Evolutionary conservation across 2,797 vertebrate species (phyloP), one percentile per base, ranked within the genome.

Genomic region (Poecile montanus): DNA sequence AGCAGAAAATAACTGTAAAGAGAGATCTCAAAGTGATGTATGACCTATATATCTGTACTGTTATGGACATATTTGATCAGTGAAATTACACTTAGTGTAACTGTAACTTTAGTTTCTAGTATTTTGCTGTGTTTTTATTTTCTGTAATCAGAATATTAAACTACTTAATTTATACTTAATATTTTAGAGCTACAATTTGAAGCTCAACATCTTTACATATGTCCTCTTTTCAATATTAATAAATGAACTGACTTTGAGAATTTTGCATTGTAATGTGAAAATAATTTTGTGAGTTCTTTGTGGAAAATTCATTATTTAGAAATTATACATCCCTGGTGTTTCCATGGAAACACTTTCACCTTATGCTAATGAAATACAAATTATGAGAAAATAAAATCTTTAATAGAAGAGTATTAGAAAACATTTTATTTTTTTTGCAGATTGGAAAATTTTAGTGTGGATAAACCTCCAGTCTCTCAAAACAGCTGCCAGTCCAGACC

Each of bases 271-370:
- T 91, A 89, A 94, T 88, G 26, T 72, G 54, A 72, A 89, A 89
- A 74, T 65, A 4, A 58, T 79, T 93, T 85, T 77, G 27, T 17
- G 13, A 32, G 74, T 80, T 95, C 88, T 97, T 94, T 95, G 88
- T 96, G 82, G 76, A 95, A 93, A 97, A 97, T 95, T 96, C 73
- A 88, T 97, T 97, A 97, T 97, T 97, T 97, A 96, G 86, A 97
- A 98, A 97, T 98, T 97, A 97, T 94, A 97, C 87, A 72, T 95
- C 95, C 73, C 32, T 70, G 60, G 83, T 97, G 97, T 98, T 98
- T 97, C 98, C 95, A 98, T 98, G 97, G 97, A 96, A 98, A 98
- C 97, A 86, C 78, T 95, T 96, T 93, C 90, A 97, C 90, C 82
- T 97, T 91, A 97, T 97, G 94, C 93, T 97, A 97, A 98, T 97